Evolutionary conservation across 2,797 vertebrate species (phyloP).

Genomic region (Pseudomugil tenellus): DNA sequence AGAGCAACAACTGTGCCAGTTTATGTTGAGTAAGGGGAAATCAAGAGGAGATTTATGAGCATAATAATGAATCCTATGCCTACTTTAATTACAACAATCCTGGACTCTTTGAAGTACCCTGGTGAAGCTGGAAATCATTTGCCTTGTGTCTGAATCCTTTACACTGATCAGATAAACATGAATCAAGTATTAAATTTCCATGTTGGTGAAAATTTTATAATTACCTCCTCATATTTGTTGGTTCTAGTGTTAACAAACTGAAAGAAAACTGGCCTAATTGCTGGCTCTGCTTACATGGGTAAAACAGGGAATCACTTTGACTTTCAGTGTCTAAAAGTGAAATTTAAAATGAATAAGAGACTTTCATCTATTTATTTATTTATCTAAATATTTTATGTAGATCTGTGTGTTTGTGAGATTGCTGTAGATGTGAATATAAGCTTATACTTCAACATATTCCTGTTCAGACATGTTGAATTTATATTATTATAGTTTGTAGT

Average conservation of each 20-base stretch:
- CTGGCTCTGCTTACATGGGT: conserved; percentile 33
- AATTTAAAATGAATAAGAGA: conserved; percentile 33
- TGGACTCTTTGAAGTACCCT: conserved; percentile 72
- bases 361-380: too few species aligned
- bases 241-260: conserved; percentile 62
- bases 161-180: conserved; percentile 66
- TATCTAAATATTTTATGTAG: too few species aligned
- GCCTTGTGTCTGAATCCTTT: conserved; percentile 68
- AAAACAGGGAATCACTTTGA: conserved; percentile 32
- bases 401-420: too few species aligned
- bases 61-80: conserved; percentile 78
- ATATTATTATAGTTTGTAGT: too few species aligned
- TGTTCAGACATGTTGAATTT: too few species aligned
- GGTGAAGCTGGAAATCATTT: conserved; percentile 72
- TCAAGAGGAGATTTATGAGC: conserved; percentile 76
- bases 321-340: conserved; percentile 30
- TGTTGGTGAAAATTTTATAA: conserved; percentile 38
- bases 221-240: conserved; percentile 51
- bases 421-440: too few species aligned
- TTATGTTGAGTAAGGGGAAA: conserved; percentile 73
- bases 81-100: conserved; percentile 77
- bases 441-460: too few species aligned
- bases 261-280: conserved; percentile 58
- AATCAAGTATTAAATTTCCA: conserved; percentile 68
- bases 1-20: conserved; percentile 63